These are phyloP conservation scores for Oryzias javanicus DNA, from an alignment of 2,113 vertebrate species.

Conservation along the genomic window DNA sequence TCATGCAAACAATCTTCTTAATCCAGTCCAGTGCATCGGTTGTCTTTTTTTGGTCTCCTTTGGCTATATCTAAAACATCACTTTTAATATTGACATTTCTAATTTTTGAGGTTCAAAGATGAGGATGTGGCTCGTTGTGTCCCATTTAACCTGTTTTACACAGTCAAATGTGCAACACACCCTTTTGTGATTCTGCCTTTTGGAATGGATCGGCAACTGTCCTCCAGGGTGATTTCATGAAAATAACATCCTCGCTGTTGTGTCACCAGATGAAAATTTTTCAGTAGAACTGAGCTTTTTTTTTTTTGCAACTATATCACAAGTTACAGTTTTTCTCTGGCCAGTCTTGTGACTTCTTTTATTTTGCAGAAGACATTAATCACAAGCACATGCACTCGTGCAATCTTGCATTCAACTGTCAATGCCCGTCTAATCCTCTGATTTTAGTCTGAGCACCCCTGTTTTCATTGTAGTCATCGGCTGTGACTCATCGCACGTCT, in stretches of 20 bases:
- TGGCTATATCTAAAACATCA: neutral
- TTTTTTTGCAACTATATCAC: conserved; percentile 15
- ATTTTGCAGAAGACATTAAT: conserved; percentile 37
- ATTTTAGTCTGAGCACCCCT: conserved; percentile 60
- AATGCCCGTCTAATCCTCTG: conserved; percentile 51
- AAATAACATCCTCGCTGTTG: conserved; percentile 8
- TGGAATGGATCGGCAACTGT: conserved; percentile 7
- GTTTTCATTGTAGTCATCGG: conserved; percentile 73
- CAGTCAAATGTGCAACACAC: conserved; percentile 31
- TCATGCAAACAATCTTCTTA: conserved; percentile 24
- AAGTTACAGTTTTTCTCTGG: conserved; percentile 21
- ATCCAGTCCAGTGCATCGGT: neutral
- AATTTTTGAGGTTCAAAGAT: neutral
- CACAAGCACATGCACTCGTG: conserved; percentile 13
- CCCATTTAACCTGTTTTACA: conserved; percentile 31
- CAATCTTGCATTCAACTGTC: conserved; percentile 19
- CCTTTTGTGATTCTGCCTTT: conserved; percentile 18
- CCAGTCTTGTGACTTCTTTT: conserved; percentile 30
- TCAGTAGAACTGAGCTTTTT: conserved; percentile 15
- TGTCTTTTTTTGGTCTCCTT: neutral
- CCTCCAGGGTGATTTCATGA: conserved; percentile 15
- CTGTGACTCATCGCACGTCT: conserved; percentile 72
- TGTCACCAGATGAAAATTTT: too few species aligned
- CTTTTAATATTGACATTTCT: neutral
- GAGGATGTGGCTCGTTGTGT: conserved; percentile 16